phyloP scores from a whole-genome alignment of 1,140 invertebrate species.

The Eupeodes corollae region DNA sequence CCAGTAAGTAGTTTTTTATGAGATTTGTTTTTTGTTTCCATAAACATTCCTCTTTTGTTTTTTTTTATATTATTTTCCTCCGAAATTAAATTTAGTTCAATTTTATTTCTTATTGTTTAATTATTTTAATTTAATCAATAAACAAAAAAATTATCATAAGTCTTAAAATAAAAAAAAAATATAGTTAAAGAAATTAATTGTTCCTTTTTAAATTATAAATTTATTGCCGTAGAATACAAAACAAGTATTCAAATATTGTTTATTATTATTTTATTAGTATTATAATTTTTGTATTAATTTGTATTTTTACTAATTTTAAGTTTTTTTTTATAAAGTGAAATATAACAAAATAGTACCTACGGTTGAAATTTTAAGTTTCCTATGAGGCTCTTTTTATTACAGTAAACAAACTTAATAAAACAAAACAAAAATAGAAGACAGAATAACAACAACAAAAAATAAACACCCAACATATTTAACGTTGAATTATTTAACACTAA shows the following conservation, averaged over 20 bases:
- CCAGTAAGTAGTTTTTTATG: background rate
- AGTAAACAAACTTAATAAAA: too few relatives aligned
- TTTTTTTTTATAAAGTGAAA: background rate
- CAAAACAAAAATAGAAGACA: conserved; percentile 3
- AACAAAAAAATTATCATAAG: too few relatives aligned
- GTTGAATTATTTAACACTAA: background rate
- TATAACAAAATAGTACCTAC: conserved; percentile 3
- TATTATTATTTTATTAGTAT: background rate
- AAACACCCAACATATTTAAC: background rate
- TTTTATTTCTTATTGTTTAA: background rate
- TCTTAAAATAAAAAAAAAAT: background rate
- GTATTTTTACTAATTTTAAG: background rate
- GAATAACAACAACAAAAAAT: conserved; percentile 12
- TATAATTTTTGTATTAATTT: background rate
- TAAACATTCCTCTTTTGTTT: background rate
- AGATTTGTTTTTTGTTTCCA: background rate
- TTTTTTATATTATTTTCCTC: background rate
- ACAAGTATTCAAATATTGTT: background rate
- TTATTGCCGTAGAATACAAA: too few relatives aligned
- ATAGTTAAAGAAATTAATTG: too few relatives aligned
- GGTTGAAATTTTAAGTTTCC: conserved; percentile 37
- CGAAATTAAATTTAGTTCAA: background rate
- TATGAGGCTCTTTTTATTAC: conserved; percentile 33
- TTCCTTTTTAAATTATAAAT: too few relatives aligned
- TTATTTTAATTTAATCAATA: background rate